Evolutionary conservation across 2,888 invertebrate species (phyloP), one percentile per base, ranked within the genome.

Genomic region (Chalcosyrphus nemorum): DNA sequence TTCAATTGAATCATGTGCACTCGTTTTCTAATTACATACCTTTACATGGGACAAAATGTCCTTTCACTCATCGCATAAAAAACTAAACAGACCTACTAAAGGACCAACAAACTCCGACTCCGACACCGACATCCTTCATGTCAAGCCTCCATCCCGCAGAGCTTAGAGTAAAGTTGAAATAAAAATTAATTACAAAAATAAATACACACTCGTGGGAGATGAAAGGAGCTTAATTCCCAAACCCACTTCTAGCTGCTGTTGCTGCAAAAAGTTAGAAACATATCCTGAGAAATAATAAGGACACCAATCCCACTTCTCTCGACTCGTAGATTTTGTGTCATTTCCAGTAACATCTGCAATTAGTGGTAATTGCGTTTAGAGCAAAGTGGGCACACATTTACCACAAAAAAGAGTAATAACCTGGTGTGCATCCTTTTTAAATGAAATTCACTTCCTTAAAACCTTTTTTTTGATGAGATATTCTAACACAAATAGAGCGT

Each of bases 131-230:
- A 68, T 56, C n/a, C 68, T 68, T 61, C 57, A 74, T 11, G 13
- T 54, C 17, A 78, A 54, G 29, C 19, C 29, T 6, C 41, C 24
- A 50, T n/a, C n/a, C n/a, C n/a, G n/a, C n/a, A n/a, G n/a, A n/a
- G n/a, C 9, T 24, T 5, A 2, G n/a, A 35, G 9, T 47, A 29
- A 11, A 27, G 29, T 17, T 61, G 63, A 45, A 66, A 54, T 74
- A 77, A 71, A 81, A 81, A 81, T 81, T 81, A 81, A 81, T 81
- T 81, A 81, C 47, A 71, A 71, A 65, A 81, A 80, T 66, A 65
- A 57, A 71, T 81, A 77, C n/a, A 71, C 71, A 17, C 19, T 52
- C 32, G 13, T 52, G 24, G 50, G 2, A 56, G 50, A 47, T 71
- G 61, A 61, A 77, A 71, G 27, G 13, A 35, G n/a, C 57, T 29